Conservation (phyloP, 2,113 vertebrate species). For the Boulengeromyrus knoepffleri region DNA sequence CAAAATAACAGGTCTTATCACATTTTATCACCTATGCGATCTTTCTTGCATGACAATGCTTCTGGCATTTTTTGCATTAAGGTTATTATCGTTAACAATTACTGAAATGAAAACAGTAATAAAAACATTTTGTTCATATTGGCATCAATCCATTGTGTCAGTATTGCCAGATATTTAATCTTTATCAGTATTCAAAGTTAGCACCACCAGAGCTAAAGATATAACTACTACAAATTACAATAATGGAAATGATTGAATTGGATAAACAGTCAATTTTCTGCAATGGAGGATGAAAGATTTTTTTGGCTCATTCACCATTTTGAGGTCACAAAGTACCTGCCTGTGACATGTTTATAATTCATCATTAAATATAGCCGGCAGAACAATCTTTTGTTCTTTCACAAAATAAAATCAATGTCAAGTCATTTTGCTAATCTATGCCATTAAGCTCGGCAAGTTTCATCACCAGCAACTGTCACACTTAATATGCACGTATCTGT, state of each 20-base stretch:
- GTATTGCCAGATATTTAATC: background rate
- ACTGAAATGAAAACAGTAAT: background rate
- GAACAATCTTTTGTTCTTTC: background rate
- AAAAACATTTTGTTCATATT: background rate
- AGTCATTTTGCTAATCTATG: background rate
- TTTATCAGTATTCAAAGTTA: background rate
- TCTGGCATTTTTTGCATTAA: background rate
- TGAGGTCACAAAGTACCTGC: background rate
- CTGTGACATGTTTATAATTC: background rate
- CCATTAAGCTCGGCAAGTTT: background rate
- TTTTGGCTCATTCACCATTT: too few relatives aligned
- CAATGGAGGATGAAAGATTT: background rate
- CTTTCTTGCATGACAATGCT: background rate
- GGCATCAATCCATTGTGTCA: background rate
- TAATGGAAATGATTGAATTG: background rate
- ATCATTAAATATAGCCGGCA: background rate
- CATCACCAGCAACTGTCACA: background rate
- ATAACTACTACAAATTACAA: background rate
- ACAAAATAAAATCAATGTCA: background rate
- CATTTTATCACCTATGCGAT: background rate
- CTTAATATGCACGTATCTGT: background rate
- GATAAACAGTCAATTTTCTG: background rate
- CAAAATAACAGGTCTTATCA: background rate
- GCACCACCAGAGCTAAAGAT: background rate
- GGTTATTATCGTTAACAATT: background rate